These are phyloP conservation scores for Ciconia boyciana DNA, from an alignment of 2,113 vertebrate species.

Conservation along the genomic window DNA sequence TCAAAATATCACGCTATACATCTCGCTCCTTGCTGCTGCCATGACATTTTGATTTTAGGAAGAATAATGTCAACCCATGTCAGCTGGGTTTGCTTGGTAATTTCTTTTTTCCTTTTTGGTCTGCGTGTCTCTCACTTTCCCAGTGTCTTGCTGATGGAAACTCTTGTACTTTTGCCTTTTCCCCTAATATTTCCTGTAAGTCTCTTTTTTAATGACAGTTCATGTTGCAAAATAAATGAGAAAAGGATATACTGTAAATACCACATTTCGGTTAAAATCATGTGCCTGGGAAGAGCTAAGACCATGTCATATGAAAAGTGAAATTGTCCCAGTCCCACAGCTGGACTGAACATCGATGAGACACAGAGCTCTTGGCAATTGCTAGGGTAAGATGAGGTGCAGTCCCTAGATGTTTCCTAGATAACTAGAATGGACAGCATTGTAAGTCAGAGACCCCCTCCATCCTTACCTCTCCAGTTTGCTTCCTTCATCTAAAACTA, in stretches of 20 bases:
- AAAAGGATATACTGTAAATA: background rate
- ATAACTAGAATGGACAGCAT: background rate
- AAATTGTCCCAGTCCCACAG: background rate
- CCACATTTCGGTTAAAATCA: background rate
- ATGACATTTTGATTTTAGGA: constrained; percentile 9
- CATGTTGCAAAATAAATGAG: background rate
- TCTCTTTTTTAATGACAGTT: background rate
- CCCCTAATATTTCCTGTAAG: background rate
- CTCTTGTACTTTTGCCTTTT: background rate
- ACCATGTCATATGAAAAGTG: background rate
- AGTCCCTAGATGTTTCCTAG: background rate
- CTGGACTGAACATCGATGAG: background rate
- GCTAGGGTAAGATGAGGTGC: background rate
- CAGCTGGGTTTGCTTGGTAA: background rate
- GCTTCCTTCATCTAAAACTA: background rate
- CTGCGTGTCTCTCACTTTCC: background rate
- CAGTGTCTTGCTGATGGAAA: background rate
- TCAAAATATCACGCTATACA: background rate
- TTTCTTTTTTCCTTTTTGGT: background rate
- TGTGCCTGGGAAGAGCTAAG: background rate
- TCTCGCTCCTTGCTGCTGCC: background rate
- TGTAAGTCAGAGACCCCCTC: background rate
- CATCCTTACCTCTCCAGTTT: background rate
- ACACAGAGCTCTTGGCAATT: background rate
- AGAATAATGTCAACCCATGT: background rate